A percentile compares a stretch with the other conserved stretches of the same genome.
Conservation (phyloP, 2,888 invertebrate genomes). For the Ectobius pallidus region DNA sequence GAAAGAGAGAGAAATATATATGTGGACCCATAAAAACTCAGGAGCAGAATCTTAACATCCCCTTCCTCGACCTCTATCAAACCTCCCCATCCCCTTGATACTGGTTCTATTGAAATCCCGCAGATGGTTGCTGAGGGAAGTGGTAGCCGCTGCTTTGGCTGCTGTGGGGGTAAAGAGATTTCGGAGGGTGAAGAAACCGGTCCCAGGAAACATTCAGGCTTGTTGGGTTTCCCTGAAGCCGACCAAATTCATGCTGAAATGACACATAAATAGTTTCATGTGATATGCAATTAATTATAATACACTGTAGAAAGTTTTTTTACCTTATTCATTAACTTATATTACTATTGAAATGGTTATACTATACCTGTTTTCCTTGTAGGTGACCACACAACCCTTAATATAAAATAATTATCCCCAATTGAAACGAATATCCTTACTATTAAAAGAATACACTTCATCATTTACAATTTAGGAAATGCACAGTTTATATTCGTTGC, state of each 20-base stretch:
- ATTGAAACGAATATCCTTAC: too few relatives aligned
- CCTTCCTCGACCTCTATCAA: slow-evolving; percentile 1
- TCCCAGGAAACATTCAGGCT: not conserved
- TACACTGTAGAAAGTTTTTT: too few relatives aligned
- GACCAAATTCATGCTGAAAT: not conserved
- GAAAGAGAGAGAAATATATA: not conserved
- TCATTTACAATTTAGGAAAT: too few relatives aligned
- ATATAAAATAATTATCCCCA: too few relatives aligned
- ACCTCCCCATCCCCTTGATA: not conserved
- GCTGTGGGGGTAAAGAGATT: slow-evolving; percentile 3
- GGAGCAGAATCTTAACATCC: slow-evolving; percentile 1
- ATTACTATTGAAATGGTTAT: too few relatives aligned
- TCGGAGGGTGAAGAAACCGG: slow-evolving; percentile 21
- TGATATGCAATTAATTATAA: too few relatives aligned
- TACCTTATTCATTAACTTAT: too few relatives aligned
- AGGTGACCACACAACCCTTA: too few relatives aligned
- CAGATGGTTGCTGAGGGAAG: slow-evolving; percentile 18
- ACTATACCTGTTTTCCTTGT: too few relatives aligned
- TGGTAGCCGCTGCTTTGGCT: slow-evolving; percentile 3
- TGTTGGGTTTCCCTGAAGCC: not conserved
- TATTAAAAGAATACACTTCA: too few relatives aligned
- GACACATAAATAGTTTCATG: not conserved
- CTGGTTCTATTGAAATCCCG: slow-evolving; percentile 10
- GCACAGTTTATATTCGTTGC: too few relatives aligned
- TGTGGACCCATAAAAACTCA: slow-evolving; percentile 5